Base-by-base conservation (phyloP, 2,888 invertebrate species). In the Dryobotodes eremita region DNA sequence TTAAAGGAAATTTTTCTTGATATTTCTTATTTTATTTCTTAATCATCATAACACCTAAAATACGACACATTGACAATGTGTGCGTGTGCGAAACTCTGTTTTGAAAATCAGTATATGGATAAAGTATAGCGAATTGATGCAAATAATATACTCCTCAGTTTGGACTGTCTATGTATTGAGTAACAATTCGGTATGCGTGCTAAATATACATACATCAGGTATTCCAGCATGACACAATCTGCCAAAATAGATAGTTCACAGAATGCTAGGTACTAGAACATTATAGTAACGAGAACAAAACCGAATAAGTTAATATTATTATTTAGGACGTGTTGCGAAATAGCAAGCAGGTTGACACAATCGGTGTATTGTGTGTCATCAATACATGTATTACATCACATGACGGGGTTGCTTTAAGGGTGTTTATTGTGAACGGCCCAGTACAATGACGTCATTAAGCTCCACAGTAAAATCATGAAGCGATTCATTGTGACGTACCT, bases 361-460 rank as follows among this genome's bases (percentile, higher is more conserved):
- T 87, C 71, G 75, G 75, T 70, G 75, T 85, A 87, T 87, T 90
- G 85, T 85, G 83, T 89, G 89, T 88, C 85, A 90, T 89, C 86
- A 87, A 81, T 83, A 71, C 75, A 79, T 76, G 50, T 76, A 74
- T 84, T 84, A 84, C 88, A 84, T 86, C 83, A 85, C 57, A 70
- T 48, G 57, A 82, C 26, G 66, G 75, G 88, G 75, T 82, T 80
- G 73, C 42, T 68, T 80, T 11, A 36, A 74, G 84, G 82, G 80
- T 84, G 64, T 68, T 75, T 36, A 78, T 73, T 80, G 42, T 76
- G 48, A 50, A 46, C 61, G 50, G n/a, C 26, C 20, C 42, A 46
- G n/a, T 61, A 23, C 13, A 23, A 64, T 86, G 77, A 86, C 73
- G 84, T 82, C 78, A 86, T 59, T 68, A 68, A 57, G 10, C 36